Evolutionary conservation across 2,888 invertebrate genomes (phyloP), one percentile per base, ranked within the genome.

Genomic region (Sminthurides aquaticus): DNA sequence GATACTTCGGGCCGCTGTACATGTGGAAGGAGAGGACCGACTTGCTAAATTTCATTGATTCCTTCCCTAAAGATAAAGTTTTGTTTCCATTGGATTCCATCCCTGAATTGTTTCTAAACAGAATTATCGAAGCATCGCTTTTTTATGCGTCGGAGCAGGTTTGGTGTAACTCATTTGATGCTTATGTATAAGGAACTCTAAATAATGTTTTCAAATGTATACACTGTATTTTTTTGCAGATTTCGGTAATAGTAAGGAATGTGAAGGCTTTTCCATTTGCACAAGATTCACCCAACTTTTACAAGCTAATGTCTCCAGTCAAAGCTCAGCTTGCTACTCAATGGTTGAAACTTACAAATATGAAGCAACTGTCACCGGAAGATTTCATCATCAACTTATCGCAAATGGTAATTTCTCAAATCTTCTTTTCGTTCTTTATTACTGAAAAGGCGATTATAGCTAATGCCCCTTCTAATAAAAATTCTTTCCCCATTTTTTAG

Each of bases 1-100:
- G 81, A 25, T 89, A 83, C 76, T 81, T 81, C 72, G 86, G 85
- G 1, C 75, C 73, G 18, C 71, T 79, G 3, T 71, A 71, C n/a
- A 69, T 83, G 1, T 76, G 77, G 3, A 78, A 79, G 0, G 82
- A 80, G 74, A 73, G 84, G 43, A 75, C 79, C 2, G 77, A 77
- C 1, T 77, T 87, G 1, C 78, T 80, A 24, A 25, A 49, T n/a
- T 22, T 64, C 24, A 54, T 61, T 61, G 68, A 65, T 69, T 34
- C 66, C 63, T 27, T 57, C 25, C 24, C 62, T 48, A 49, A 49
- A 29, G 34, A 49, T 1, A 57, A 57, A 52, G 18, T 49, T 34
- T 55, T 64, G 15, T 59, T 60, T 43, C 20, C 49, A 27, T 15
- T 55, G 2, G 57, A 60, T 60, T 65, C 25, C 3, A 66, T 62